Percentiles rank a stretch among this genome's conserved stretches.
phyloP scores from a whole-genome alignment of 2,888 invertebrate species.

The Cybosia mesomella region DNA sequence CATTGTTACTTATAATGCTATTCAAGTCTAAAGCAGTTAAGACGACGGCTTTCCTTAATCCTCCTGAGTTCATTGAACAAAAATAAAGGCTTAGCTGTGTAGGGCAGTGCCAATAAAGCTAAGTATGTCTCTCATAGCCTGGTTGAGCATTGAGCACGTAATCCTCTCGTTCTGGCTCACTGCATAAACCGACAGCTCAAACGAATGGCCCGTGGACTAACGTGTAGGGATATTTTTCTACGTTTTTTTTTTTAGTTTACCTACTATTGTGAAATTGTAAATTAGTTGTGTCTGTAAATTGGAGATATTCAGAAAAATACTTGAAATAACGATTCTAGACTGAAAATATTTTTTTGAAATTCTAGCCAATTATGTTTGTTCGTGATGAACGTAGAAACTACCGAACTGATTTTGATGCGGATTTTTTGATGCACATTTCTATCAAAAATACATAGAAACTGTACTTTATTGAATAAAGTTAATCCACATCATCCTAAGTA shows the following conservation, averaged over 20 bases:
- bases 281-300: too few relatives aligned
- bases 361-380: too few relatives aligned
- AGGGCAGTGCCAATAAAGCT: neutral
- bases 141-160: slow-evolving; percentile 29
- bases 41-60: neutral
- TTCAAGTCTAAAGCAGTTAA: neutral
- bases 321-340: too few relatives aligned
- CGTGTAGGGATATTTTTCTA: slow-evolving; percentile 28
- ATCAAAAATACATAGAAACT: too few relatives aligned
- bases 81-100: neutral
- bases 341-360: too few relatives aligned
- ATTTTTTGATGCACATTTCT: too few relatives aligned
- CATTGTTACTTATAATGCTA: neutral
- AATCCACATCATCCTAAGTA: too few relatives aligned
- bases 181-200: slow-evolving; percentile 44
- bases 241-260: neutral
- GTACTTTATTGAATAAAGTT: too few relatives aligned
- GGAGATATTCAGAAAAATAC: too few relatives aligned
- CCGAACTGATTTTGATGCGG: too few relatives aligned
- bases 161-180: slow-evolving; percentile 40
- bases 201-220: slow-evolving; percentile 36
- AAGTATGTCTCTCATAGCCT: slow-evolving; percentile 16
- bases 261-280: slow-evolving; percentile 7
- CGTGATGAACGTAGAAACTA: too few relatives aligned
- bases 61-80: neutral